Conservation (phyloP, 2,888 invertebrate species). For the Patella ulyssiponensis region DNA sequence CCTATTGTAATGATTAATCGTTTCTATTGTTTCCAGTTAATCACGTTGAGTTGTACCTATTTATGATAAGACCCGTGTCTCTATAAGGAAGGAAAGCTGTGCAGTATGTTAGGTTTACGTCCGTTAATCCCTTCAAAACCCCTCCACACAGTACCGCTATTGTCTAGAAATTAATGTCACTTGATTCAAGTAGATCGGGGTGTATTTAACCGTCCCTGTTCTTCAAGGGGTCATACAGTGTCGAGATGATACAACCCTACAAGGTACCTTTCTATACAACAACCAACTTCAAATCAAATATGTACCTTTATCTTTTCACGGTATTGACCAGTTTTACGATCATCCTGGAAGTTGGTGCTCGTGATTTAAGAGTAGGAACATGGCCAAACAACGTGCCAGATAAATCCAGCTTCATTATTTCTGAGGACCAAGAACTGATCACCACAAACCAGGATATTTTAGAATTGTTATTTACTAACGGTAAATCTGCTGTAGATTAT, state of each 20-base stretch:
- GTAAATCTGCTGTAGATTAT: conserved; percentile 33
- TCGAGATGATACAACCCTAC: neutral
- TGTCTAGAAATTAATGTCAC: conserved; percentile 8
- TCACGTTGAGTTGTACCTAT: neutral
- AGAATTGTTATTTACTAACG: conserved; percentile 38
- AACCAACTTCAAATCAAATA: neutral
- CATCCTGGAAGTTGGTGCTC: neutral
- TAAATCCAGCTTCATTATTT: neutral
- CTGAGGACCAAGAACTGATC: neutral
- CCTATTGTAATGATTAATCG: conserved; percentile 2
- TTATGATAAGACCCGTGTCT: conserved; percentile 1
- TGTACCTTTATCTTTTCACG: neutral
- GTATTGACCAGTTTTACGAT: neutral
- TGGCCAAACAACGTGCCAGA: neutral
- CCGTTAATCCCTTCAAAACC: neutral
- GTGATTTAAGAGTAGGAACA: neutral
- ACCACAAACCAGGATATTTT: conserved; percentile 21
- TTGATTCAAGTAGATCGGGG: neutral
- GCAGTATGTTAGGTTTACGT: neutral
- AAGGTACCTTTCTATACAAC: neutral
- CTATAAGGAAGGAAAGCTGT: neutral
- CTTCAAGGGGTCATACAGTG: neutral
- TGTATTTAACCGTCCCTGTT: neutral
- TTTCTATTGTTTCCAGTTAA: neutral
- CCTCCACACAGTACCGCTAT: neutral